Conservation (phyloP, 2,888 invertebrate species). For the Oxyteleia sp. region DNA sequence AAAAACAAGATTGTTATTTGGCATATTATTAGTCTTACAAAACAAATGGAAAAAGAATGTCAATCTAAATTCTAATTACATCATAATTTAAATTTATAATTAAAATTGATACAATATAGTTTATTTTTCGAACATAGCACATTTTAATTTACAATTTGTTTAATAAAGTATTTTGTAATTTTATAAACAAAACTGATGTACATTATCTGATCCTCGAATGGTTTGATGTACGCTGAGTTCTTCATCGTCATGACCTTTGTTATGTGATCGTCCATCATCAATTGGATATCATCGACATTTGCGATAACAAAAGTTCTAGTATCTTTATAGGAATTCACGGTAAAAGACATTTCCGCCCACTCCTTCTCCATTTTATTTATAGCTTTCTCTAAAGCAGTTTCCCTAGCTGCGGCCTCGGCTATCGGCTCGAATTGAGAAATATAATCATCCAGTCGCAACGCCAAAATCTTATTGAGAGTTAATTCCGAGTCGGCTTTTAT, state of each 20-base stretch:
- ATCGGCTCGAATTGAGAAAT: conserved; percentile 95
- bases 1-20: too few relatives aligned
- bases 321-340: conserved; percentile 93
- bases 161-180: too few relatives aligned
- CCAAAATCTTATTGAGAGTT: conserved; percentile 94
- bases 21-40: too few relatives aligned
- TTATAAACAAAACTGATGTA: conserved; percentile 84
- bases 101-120: too few relatives aligned
- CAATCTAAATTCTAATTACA: too few relatives aligned
- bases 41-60: too few relatives aligned
- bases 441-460: conserved; percentile 95
- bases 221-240: conserved; percentile 98
- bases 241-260: conserved; percentile 99
- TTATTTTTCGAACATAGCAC: too few relatives aligned
- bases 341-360: conserved; percentile 94
- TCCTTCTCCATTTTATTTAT: conserved; percentile 96
- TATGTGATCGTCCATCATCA: conserved; percentile 97
- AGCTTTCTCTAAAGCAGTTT: conserved; percentile 96
- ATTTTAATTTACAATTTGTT: too few relatives aligned
- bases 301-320: conserved; percentile 96
- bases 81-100: too few relatives aligned
- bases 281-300: conserved; percentile 97
- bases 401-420: conserved; percentile 98
- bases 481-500: conserved; percentile 94
- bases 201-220: conserved; percentile 95